Evolutionary conservation across 2,797 vertebrate genomes (phyloP).

Genomic region (Ceryle rudis): DNA sequence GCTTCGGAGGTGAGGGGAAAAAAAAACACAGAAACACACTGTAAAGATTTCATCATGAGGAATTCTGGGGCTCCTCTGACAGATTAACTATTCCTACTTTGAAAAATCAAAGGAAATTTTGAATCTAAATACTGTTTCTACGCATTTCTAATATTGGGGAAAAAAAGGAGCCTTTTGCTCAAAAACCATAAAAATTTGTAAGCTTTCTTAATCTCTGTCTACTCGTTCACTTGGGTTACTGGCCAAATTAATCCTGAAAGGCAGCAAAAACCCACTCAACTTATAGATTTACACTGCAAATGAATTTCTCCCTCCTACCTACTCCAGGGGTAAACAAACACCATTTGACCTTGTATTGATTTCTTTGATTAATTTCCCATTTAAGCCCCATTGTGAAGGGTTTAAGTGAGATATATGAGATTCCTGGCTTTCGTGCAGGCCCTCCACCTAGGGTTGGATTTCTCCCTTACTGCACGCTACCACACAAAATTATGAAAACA

Average conservation of each 20-base stretch:
- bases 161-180: not conserved
- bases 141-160: fast-evolving
- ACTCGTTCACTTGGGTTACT: not conserved
- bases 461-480: not conserved
- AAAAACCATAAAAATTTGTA: not conserved
- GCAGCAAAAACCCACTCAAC: conserved; percentile 33
- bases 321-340: not conserved
- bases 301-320: not conserved
- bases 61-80: not conserved
- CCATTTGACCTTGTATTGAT: conserved; percentile 30
- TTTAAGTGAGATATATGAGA: conserved; percentile 16
- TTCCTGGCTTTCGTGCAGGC: not conserved
- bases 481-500: not conserved
- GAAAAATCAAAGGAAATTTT: not conserved
- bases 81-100: not conserved
- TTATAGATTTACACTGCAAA: not conserved
- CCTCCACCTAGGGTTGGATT: not conserved
- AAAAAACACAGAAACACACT: not conserved
- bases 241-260: conserved; percentile 9
- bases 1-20: not conserved
- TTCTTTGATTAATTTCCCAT: conserved; percentile 49
- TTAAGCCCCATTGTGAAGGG: not conserved
- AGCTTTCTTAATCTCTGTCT: not conserved
- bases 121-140: not conserved
- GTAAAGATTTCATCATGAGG: not conserved